Base-by-base conservation (phyloP, 35 echinoderm and acorn worm genomes). In the Ptychodera flava region DNA sequence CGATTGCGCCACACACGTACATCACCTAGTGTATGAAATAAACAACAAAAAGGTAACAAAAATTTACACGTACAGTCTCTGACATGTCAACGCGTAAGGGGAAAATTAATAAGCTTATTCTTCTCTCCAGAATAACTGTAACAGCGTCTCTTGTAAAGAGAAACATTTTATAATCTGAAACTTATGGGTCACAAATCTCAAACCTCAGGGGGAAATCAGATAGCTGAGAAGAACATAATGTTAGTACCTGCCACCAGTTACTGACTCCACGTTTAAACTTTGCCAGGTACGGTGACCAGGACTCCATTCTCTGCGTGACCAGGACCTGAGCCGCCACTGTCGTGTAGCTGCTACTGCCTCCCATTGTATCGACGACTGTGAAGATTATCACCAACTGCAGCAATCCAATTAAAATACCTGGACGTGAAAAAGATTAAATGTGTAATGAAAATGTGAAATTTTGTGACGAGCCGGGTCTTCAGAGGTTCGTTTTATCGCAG, bases 231-330 rank as follows among this genome's bases (percentile, higher is more conserved):
- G n/a, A n/a, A n/a, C n/a, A n/a, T n/a, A n/a, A n/a, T n/a, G n/a
- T n/a, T n/a, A n/a, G n/a, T 80, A 93, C 92, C 92, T 93, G 92
- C 92, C 92, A 93, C 92, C 92, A 93, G 80, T 93, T 93, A 0
- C 85, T 83, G 10, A 88, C 29, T 1, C 92, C 92, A 16, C 88
- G 77, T 36, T 82, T 89, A 84, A 81, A 93, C 27, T 78, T 38
- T 12, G 88, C 34, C 28, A 93, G 35, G 36, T 93, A 93, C 12
- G 92, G 92, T 33, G 79, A 38, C 38, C 45, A 80, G n/a, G 52
- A 30, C 80, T 89, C 83, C 88, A 93, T 80, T 16, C 52, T 35
- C 37, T 86, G 81, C 33, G 83, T 93, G 30, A 89, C 78, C 1
- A 89, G 79, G 15, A 89, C 30, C 80, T 93, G 92, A 0, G 92